Conservation (phyloP, 2,113 vertebrate genomes). For the Macheiramphus alcinus region DNA sequence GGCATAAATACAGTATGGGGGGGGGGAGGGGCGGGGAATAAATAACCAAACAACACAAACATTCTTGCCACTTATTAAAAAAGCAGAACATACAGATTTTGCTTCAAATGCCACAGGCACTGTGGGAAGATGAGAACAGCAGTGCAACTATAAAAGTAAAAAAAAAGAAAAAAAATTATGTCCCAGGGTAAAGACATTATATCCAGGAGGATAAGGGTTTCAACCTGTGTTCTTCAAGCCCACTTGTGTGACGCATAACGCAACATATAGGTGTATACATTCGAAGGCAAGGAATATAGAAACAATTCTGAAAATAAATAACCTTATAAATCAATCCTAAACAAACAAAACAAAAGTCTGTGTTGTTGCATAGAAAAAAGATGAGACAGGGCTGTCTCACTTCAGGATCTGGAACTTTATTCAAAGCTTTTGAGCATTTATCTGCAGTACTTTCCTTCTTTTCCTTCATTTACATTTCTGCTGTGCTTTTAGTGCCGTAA, state of each 20-base stretch:
- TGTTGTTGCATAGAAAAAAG: background rate
- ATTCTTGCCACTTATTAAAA: background rate
- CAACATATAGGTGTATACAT: background rate
- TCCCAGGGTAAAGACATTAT: background rate
- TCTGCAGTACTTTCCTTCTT: constrained; percentile 15
- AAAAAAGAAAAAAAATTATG: background rate
- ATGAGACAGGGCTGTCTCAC: background rate
- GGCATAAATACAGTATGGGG: background rate
- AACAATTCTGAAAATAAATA: background rate
- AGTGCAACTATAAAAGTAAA: background rate
- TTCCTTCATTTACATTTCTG: constrained; percentile 7
- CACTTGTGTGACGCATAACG: background rate
- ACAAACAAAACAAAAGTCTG: background rate
- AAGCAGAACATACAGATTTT: background rate
- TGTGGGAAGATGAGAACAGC: background rate
- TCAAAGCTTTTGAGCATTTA: constrained; percentile 18
- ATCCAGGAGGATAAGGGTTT: background rate
- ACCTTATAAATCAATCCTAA: background rate
- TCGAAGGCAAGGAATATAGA: background rate
- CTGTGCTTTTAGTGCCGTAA: background rate
- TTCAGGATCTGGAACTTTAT: background rate
- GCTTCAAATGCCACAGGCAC: background rate
- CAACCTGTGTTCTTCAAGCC: background rate
- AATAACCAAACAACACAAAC: background rate
- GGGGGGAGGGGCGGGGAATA: rapidly evolving